Percentiles rank a stretch among this genome's conserved stretches.
These are phyloP conservation scores for Helostoma temminkii DNA, from an alignment of 2,797 vertebrate genomes.

Conservation along the genomic window DNA sequence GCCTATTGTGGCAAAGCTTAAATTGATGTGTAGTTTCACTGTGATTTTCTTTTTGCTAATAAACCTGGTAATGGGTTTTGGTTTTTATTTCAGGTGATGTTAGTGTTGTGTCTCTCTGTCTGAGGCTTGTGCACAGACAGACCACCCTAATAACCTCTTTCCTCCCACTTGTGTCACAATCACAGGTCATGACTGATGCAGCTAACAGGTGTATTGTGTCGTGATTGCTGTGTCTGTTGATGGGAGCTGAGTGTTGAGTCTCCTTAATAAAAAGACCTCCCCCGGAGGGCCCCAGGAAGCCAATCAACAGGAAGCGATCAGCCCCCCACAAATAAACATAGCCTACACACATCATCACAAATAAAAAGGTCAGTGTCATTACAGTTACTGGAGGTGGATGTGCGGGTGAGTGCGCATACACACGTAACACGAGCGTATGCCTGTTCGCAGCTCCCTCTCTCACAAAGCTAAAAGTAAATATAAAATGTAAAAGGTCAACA, in stretches of 20 bases:
- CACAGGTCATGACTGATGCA: constrained; percentile 58
- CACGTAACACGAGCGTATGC: constrained; percentile 35
- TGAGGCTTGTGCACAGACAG: background rate
- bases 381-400: constrained; percentile 68
- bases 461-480: constrained; percentile 69
- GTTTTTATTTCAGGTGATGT: constrained; percentile 19
- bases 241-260: constrained; percentile 51
- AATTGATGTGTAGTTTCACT: constrained; percentile 21
- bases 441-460: constrained; percentile 36
- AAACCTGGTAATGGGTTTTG: constrained; percentile 29
- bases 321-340: constrained; percentile 73
- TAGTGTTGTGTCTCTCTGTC: constrained; percentile 12
- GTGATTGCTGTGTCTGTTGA: constrained; percentile 72
- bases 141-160: constrained; percentile 19
- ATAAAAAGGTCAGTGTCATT: constrained; percentile 87
- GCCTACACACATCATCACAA: constrained; percentile 74
- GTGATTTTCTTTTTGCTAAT: constrained; percentile 13
- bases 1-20: constrained; percentile 42
- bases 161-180: constrained; percentile 64
- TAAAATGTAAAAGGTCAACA: constrained; percentile 84
- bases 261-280: constrained; percentile 62
- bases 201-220: constrained; percentile 74
- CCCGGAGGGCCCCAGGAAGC: constrained; percentile 56
- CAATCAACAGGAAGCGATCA: constrained; percentile 79
- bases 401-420: constrained; percentile 20